Evolutionary conservation across 2,888 invertebrate genomes (phyloP).

Genomic region (Girardia tigrina): DNA sequence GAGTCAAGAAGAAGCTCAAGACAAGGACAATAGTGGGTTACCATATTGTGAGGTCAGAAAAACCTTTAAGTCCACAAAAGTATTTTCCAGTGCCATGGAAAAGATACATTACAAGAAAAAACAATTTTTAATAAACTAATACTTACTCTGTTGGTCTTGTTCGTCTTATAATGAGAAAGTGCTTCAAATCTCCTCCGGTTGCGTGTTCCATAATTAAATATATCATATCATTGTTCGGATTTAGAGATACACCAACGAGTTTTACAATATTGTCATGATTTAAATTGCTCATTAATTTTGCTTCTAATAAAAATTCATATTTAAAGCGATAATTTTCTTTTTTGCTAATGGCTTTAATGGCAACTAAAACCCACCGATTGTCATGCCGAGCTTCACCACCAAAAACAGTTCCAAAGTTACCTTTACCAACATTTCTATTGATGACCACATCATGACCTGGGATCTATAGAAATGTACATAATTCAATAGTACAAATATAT

Average conservation of each 20-base stretch:
- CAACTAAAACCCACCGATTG: not conserved
- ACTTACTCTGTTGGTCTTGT: constrained; percentile 13
- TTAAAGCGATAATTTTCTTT: not conserved
- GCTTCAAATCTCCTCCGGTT: not conserved
- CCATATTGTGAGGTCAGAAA: no score
- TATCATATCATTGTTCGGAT: not conserved
- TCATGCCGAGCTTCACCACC: not conserved
- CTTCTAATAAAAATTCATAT: not conserved
- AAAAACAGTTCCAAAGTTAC: not conserved
- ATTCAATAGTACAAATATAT: no score
- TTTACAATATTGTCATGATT: not conserved
- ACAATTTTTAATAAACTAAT: no score
- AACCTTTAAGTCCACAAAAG: no score
- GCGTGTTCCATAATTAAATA: not conserved
- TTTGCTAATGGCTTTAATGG: not conserved
- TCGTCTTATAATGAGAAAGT: not conserved
- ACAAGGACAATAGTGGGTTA: no score
- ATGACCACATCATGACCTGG: not conserved
- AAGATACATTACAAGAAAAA: no score
- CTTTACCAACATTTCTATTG: not conserved
- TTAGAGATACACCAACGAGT: not conserved
- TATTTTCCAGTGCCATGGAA: no score
- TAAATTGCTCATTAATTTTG: not conserved
- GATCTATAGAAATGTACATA: no score
- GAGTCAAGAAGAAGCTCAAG: no score